Conservation (phyloP, 2,797 vertebrate species). For the Xiphophorus birchmanni region DNA sequence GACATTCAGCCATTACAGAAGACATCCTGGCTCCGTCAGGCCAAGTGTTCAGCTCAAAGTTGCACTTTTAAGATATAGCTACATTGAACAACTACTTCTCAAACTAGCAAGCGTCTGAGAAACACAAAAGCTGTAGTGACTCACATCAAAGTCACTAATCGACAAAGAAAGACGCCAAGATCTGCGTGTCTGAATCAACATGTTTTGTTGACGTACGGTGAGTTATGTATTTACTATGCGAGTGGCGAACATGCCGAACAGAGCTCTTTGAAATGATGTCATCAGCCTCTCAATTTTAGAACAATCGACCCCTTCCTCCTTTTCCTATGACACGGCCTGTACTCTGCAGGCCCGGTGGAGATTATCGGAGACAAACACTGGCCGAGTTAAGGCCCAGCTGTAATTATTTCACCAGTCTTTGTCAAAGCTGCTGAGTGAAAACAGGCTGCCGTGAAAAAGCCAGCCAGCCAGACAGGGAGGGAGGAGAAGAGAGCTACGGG, state of each 20-base stretch:
- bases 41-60: constrained; percentile 32
- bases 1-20: constrained; percentile 68
- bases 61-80: constrained; percentile 23
- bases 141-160: background rate
- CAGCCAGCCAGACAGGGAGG: constrained; percentile 56
- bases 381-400: constrained; percentile 64
- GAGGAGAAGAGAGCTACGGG: background rate
- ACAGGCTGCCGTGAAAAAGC: constrained; percentile 71
- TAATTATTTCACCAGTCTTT: constrained; percentile 82
- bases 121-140: background rate
- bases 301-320: constrained; percentile 83
- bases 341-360: constrained; percentile 57
- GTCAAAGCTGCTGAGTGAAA: constrained; percentile 76
- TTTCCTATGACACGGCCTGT: constrained; percentile 79
- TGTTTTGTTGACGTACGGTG: constrained; percentile 44
- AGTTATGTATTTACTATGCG: constrained; percentile 31
- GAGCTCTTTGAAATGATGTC: constrained; percentile 80
- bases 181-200: constrained; percentile 45
- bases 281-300: constrained; percentile 75
- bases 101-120: constrained; percentile 6
- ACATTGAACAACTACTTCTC: constrained; percentile 16
- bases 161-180: background rate
- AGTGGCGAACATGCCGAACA: constrained; percentile 58
- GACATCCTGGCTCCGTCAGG: constrained; percentile 71
- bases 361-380: constrained; percentile 73